Evolutionary conservation across 2,888 invertebrate genomes (phyloP).

Genomic region (Troides oblongomaculatus): DNA sequence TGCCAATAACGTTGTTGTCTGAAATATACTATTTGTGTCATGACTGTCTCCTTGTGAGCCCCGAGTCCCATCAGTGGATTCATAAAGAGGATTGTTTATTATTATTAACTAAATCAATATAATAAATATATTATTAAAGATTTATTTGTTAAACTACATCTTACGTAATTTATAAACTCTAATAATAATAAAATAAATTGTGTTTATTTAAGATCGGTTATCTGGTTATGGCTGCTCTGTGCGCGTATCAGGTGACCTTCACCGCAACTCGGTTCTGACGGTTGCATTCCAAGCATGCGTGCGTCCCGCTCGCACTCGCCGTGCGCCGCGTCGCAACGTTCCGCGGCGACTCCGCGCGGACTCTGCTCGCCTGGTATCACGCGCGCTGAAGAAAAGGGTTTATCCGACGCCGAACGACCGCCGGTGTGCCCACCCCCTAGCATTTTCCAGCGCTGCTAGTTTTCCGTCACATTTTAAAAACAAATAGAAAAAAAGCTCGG

Average conservation of each 20-base stretch:
- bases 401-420: conserved; percentile 75
- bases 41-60: too few species aligned
- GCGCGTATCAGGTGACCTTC: conserved; percentile 75
- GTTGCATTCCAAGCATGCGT: conserved; percentile 65
- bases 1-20: neutral
- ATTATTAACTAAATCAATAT: too few species aligned
- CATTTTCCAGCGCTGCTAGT: conserved; percentile 69
- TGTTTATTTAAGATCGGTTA: neutral
- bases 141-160: neutral
- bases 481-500: conserved; percentile 22
- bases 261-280: conserved; percentile 56
- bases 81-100: too few species aligned
- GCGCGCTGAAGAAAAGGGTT: conserved; percentile 81
- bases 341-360: conserved; percentile 55
- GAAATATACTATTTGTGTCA: neutral
- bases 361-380: conserved; percentile 76
- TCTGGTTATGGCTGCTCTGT: conserved; percentile 51
- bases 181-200: neutral
- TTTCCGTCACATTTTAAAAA: conserved; percentile 52
- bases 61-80: too few species aligned
- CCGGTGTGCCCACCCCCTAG: conserved; percentile 56
- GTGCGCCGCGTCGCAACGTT: conserved; percentile 44
- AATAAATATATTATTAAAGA: neutral
- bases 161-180: neutral
- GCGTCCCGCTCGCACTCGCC: conserved; percentile 57